These are phyloP conservation scores for Sternotherus odoratus DNA, from an alignment of 2,797 vertebrate species.

Conservation along the genomic window DNA sequence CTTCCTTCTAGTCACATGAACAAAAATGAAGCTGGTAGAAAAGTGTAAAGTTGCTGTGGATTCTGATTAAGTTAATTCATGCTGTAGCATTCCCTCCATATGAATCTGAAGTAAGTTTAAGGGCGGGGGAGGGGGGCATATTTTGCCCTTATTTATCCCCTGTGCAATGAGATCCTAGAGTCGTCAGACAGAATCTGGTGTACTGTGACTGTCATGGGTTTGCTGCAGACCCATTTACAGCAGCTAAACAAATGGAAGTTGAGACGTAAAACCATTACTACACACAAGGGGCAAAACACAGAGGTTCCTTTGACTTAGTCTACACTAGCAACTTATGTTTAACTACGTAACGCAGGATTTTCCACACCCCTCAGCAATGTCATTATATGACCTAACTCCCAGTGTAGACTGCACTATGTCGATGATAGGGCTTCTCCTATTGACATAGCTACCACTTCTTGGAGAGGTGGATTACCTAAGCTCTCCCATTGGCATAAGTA, in stretches of 20 bases:
- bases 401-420: neutral
- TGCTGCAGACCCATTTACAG: neutral
- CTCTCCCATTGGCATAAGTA: neutral
- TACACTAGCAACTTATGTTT: neutral
- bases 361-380: neutral
- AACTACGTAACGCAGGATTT: neutral
- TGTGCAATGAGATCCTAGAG: neutral
- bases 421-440: neutral
- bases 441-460: neutral
- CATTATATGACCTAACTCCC: neutral
- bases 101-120: neutral
- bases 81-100: neutral
- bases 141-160: neutral
- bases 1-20: neutral
- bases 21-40: slow-evolving; percentile 7
- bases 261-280: neutral
- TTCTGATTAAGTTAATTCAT: neutral
- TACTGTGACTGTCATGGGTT: neutral
- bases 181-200: neutral
- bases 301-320: neutral
- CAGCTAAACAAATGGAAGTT: neutral
- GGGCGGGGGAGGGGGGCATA: neutral
- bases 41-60: neutral
- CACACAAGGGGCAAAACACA: neutral
- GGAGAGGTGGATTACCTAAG: neutral